Percentiles rank a stretch among this genome's conserved stretches.
These are phyloP conservation scores for Spodoptera litura DNA, from an alignment of 1,140 invertebrate species.

Conservation along the genomic window DNA sequence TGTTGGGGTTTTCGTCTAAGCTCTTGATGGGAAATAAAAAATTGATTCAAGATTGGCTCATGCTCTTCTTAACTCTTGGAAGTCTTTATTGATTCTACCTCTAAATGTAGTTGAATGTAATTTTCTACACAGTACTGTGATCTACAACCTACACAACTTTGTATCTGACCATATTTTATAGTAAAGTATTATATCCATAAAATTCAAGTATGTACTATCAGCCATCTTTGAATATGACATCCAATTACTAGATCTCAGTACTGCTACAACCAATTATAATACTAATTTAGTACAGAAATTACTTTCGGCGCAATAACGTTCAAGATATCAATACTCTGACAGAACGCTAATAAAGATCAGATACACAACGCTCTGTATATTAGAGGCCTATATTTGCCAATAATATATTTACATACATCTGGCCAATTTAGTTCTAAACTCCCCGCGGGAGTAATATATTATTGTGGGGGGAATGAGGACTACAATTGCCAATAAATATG, in stretches of 20 bases:
- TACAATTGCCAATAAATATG: constrained; percentile 52
- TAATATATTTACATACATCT: constrained; percentile 49
- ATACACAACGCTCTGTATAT: constrained; percentile 13
- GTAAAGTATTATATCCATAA: too few relatives aligned
- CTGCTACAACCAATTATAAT: constrained; percentile 13
- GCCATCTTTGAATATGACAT: not conserved
- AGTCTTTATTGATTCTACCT: too few relatives aligned
- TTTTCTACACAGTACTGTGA: too few relatives aligned
- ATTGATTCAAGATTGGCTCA: too few relatives aligned
- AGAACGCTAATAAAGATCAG: constrained; percentile 35
- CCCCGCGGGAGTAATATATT: constrained; percentile 41
- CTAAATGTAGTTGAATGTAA: too few relatives aligned
- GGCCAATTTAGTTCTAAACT: constrained; percentile 49
- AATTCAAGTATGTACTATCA: too few relatives aligned
- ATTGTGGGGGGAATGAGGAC: constrained; percentile 27
- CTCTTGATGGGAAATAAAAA: too few relatives aligned
- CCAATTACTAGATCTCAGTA: constrained; percentile 12
- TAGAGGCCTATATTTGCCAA: constrained; percentile 19
- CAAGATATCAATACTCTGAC: constrained; percentile 14
- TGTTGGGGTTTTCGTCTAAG: too few relatives aligned
- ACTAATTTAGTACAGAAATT: constrained; percentile 27
- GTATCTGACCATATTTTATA: too few relatives aligned
- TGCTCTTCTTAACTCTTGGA: too few relatives aligned
- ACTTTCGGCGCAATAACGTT: constrained; percentile 1
- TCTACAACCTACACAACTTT: too few relatives aligned